Evolutionary conservation across 2,888 invertebrate species (phyloP), one percentile per base, ranked within the genome.

Genomic region (Cactoblastis cactorum): DNA sequence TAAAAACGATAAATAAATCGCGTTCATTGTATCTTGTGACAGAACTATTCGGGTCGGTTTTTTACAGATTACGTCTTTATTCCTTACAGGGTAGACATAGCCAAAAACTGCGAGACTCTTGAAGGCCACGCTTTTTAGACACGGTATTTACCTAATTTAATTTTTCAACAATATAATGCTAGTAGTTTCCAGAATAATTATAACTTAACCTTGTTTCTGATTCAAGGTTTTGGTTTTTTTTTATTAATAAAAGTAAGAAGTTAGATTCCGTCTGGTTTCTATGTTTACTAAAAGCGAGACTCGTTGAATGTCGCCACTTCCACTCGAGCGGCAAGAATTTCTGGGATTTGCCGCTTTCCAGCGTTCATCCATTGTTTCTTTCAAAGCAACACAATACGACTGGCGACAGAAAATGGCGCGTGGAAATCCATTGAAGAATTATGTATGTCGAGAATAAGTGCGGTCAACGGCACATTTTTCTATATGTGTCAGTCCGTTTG

Each of bases 261-360:
- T 28, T 28, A 9, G 5, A 9, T 28, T 28, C 28, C 28, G 28
- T 6, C 28, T 28, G 9, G n/a, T n/a, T 28, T 28, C 28, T 28
- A 4, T n/a, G n/a, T 28, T 28, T 9, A 3, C 28, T 6, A 6
- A 28, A 1, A 28, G 8, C 28, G 8, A 8, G 5, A 28, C 28
- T 9, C 28, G 8, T 1, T 1, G 8, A 28, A 28, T 28, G 28
- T 28, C 28, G 28, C 3, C 38, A 18, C 8, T 18, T 38, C 18
- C n/a, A 38, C 14, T 32, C 28, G 28, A 17, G 28, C 28, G 24
- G 11, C 11, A 43, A 28, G 24, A 43, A 43, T 43, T 28, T 6
- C 12, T n/a, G 3, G 19, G 12, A 22, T 43, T 43, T 28, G 4
- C 28, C 43, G 43, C 43, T 43, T 43, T 43, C 43, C 43, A 43